phyloP scores from a whole-genome alignment of 2,113 vertebrate genomes.

The Sorex fumeus region DNA sequence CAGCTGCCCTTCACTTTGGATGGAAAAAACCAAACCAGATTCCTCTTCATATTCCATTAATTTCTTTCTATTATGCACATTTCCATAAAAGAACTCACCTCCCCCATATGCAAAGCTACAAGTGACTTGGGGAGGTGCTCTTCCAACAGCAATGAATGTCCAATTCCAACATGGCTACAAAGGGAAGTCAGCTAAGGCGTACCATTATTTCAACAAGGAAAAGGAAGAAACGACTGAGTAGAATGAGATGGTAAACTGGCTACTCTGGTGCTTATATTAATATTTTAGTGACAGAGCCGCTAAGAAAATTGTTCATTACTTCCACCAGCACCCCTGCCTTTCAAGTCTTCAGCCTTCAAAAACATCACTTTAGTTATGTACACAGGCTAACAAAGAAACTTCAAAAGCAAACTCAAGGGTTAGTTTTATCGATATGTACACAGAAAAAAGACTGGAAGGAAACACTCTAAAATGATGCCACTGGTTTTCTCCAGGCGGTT shows the following conservation, averaged over 20 bases:
- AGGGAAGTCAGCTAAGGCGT: conserved; percentile 59
- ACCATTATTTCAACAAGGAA: conserved; percentile 67
- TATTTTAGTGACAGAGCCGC: conserved; percentile 57
- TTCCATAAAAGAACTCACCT: conserved; percentile 71
- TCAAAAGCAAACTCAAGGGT: conserved; percentile 63
- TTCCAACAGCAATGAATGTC: conserved; percentile 56
- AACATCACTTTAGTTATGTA: conserved; percentile 15
- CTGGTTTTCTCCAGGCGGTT: neutral
- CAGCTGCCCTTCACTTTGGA: conserved; percentile 68
- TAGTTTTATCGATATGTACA: conserved; percentile 34
- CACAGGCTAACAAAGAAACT: conserved; percentile 38
- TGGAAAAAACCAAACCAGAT: conserved; percentile 71
- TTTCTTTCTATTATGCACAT: conserved; percentile 73
- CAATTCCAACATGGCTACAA: conserved; percentile 55
- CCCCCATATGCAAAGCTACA: conserved; percentile 69
- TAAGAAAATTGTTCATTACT: conserved; percentile 68
- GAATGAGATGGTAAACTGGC: conserved; percentile 65
- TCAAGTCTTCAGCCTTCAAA: conserved; percentile 50
- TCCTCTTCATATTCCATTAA: conserved; percentile 61
- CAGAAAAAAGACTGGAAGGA: conserved; percentile 72
- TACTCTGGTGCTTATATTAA: conserved; percentile 63
- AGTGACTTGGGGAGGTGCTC: conserved; percentile 70
- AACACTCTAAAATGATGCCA: conserved; percentile 57
- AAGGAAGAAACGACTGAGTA: conserved; percentile 65
- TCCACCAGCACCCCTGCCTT: neutral